Base-by-base conservation (phyloP, 2,113 vertebrate genomes). In the Aphyosemion australe region DNA sequence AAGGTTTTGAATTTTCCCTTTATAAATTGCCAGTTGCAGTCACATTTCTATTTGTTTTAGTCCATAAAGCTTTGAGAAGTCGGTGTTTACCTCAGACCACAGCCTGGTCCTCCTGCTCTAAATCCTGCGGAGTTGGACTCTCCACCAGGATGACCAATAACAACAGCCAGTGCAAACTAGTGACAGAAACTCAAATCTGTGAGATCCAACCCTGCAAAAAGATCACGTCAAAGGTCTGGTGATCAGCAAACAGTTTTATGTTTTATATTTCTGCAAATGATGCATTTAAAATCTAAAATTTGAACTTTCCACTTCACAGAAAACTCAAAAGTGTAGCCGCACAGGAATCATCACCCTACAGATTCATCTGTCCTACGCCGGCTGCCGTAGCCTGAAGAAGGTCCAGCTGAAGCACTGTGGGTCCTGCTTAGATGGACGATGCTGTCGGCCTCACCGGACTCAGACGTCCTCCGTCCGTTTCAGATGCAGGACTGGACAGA, bases 91-190 rank as follows among this genome's bases (percentile, higher is more conserved):
- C 94, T 61, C 94, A 96, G 78, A 96, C 95, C 42, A 95, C 95
- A n/a, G 91, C 92, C 8, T 98, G 96, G 96, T 97, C 95, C 5
- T 94, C 93, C 65, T 98, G 96, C 83, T 97, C 96, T 15, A 95
- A 94, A 92, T 95, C 94, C 0, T 97, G 96, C 10, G 94, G 95
- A 52, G 93, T 90, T 9, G 95, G 95, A 47, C 91, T 96, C 82
- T 97, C 96, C 73, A 94, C 93, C 0, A 93, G 96, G 47, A 76
- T 94, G 63, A 95, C 94, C 89, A 98, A 95, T 0, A 97, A 96
- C 0, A 97, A 96, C 67, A 70, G 76, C 0, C 91, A 94, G 50
- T 98, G 95, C 88, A 94, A 93, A 80, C 89, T 94, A 71, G 82
- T 93, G 69, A 95, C 94, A 83, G 96, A 98, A 88, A 95, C 93